Base-by-base conservation (phyloP, 2,888 invertebrate species). In the Galeruca laticollis region DNA sequence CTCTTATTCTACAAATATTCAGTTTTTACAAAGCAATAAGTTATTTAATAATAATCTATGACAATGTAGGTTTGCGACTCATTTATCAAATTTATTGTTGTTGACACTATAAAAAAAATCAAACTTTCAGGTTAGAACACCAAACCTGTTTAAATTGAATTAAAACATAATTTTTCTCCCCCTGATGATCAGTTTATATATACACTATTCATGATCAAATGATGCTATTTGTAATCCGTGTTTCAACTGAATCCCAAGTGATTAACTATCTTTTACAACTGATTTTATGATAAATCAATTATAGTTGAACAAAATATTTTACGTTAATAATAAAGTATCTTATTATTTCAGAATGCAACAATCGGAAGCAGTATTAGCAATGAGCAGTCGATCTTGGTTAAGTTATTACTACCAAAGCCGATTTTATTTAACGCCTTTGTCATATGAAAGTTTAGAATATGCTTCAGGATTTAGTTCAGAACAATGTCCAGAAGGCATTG, bases 401-500 rank as follows among this genome's bases (percentile, higher is more conserved):
- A 97, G 98, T 81, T 99, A 99, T 84, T 97, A 97, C 81, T 98
- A 99, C 85, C 99, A 99, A 85, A 98, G 96, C 86, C 90, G 95
- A 63, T 97, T 97, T 81, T 98, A 98, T 85, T 87, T 99, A 57
- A 98, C 98, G 0, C 98, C 98, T 0, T 86, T 98, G 0, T 98
- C 98, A 0, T 99, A 99, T 82, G 98, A 98, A 85, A 94, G 96
- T 68, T 87, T 99, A 68, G 99, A 99, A 84, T 98, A 96, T 86
- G 99, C 99, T 0, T 97, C 98, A 1, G 98, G 98, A 2, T 99
- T 99, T 85, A 92, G 92, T 83, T 94, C 94, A 0, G 99, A 99
- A 86, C 99, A 99, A 86, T 99, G 99, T 88, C 97, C 98, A 0
- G 99, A 99, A 86, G 99, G 99, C 76, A 97, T 99, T 77, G 99